These are phyloP conservation scores for Colletes latitarsis DNA, from an alignment of 1,140 invertebrate genomes.

Conservation along the genomic window DNA sequence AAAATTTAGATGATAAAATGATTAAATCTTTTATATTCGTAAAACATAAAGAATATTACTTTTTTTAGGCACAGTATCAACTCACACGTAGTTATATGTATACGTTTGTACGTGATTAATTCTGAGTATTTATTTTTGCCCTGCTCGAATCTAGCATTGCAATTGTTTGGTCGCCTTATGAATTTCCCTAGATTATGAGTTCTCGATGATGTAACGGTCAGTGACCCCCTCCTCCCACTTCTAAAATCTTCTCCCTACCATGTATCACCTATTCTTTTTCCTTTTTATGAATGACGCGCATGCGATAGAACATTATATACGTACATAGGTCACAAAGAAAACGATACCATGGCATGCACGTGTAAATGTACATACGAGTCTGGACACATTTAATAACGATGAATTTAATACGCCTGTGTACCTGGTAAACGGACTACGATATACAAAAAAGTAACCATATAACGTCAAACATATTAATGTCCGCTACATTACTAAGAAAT, in stretches of 20 bases:
- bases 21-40: too few relatives aligned
- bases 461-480: too few relatives aligned
- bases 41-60: too few relatives aligned
- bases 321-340: slow-evolving; percentile 49
- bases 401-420: background rate
- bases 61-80: too few relatives aligned
- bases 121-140: background rate
- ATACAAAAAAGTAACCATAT: background rate
- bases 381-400: background rate
- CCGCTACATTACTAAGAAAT: too few relatives aligned
- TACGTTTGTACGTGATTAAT: too few relatives aligned
- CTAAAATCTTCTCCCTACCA: slow-evolving; percentile 41
- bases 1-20: too few relatives aligned
- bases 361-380: background rate
- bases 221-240: slow-evolving; percentile 73
- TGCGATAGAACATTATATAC: slow-evolving; percentile 49
- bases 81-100: too few relatives aligned
- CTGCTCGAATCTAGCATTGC: background rate
- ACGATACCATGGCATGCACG: slow-evolving; percentile 18
- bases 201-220: slow-evolving; percentile 79
- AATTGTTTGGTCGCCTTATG: slow-evolving; percentile 33
- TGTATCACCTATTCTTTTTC: slow-evolving; percentile 61
- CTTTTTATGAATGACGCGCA: slow-evolving; percentile 58
- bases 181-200: slow-evolving; percentile 65
- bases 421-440: background rate